Percentiles rank a stretch among this genome's conserved stretches.
Conservation (phyloP, 1,140 invertebrate species). For the Caenorhabditis brenneri region DNA sequence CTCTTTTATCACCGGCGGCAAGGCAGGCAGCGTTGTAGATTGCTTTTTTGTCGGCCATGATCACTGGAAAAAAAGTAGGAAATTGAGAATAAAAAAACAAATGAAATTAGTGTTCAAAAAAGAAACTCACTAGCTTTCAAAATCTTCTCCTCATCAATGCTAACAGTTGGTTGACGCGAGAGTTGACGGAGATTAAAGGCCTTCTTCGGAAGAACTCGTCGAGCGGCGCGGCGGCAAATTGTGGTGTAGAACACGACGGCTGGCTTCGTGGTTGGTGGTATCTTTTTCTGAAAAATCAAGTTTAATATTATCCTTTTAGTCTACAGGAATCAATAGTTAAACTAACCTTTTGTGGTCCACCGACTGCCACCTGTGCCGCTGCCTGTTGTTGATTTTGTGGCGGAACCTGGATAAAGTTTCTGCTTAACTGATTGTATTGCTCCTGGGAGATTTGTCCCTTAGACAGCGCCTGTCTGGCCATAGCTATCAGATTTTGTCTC, state of each 20-base stretch:
- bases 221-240: slow-evolving; percentile 46
- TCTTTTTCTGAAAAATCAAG: slow-evolving; percentile 44
- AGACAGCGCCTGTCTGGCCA: background rate
- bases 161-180: slow-evolving; percentile 56
- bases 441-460: slow-evolving; percentile 17
- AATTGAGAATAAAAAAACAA: background rate
- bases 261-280: slow-evolving; percentile 59
- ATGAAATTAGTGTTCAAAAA: background rate
- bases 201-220: slow-evolving; percentile 57
- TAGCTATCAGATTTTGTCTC: background rate
- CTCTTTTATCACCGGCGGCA: background rate
- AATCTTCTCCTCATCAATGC: slow-evolving; percentile 50
- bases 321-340: background rate
- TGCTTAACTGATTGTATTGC: slow-evolving; percentile 17
- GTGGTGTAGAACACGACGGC: slow-evolving; percentile 32
- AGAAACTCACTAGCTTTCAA: slow-evolving; percentile 4
- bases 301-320: no score
- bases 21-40: background rate
- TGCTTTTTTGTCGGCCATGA: background rate
- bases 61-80: slow-evolving; percentile 6
- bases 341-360: slow-evolving; percentile 10
- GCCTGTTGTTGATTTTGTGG: background rate
- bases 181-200: slow-evolving; percentile 63
- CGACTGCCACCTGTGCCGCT: background rate
- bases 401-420: background rate